Evolutionary conservation across 2,797 vertebrate genomes (phyloP), one percentile per base, ranked within the genome.

Genomic region (Siniperca undulata): DNA sequence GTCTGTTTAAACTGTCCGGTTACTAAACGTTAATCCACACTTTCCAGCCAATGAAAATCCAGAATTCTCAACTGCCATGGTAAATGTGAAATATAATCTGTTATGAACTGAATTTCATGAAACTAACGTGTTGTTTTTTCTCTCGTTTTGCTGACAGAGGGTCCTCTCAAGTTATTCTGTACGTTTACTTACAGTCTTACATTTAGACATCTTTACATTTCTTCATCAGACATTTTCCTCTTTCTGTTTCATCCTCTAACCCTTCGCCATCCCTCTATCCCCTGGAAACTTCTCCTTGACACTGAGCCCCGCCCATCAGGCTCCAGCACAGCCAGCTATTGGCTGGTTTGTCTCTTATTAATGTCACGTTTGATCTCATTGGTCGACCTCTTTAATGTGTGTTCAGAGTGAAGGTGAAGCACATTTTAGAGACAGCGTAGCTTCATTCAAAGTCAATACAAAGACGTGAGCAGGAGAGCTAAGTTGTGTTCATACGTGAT

Each of bases 161-260:
- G 93, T 69, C 77, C 93, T 4, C 92, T 94, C 64, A 95, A 95
- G 84, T 80, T 94, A 56, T 94, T 94, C 83, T 95, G 93, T 94
- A 89, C 44, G 93, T 94, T 81, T 42, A 34, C 42, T 55, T 22
- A 48, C 1, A 9, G 8, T 65, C n/a, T 67, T 52, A 36, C 20
- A 55, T 61, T 52, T 11, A 22, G 74, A 67, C 24, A 24, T 53
- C 36, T 50, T 61, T 40, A 53, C 34, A 36, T 62, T 36, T 27
- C 8, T 56, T 9, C 12, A 3, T 40, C 56, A 20, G 14, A 16
- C 17, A 20, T 60, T 42, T 64, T 42, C 7, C 17, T 48, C 14
- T 24, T 59, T 24, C n/a, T 66, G 8, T 42, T 16, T 36, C 56
- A 38, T 44, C 46, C 17, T 44, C 20, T 59, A 17, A 22, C 20